These are phyloP conservation scores for Calliopum simillimum DNA, from an alignment of 2,888 invertebrate species.

Conservation along the genomic window DNA sequence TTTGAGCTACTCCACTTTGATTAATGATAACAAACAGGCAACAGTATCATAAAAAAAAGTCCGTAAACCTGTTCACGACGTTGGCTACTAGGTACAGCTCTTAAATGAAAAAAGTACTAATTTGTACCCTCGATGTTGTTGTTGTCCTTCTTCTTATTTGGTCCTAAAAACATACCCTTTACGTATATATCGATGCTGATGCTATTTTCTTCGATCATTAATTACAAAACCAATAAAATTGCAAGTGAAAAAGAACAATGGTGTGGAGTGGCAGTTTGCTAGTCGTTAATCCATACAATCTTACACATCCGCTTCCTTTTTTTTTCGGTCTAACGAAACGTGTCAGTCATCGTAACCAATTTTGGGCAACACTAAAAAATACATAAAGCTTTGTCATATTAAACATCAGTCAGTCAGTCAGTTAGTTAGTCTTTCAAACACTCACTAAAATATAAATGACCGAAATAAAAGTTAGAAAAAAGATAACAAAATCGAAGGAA, in stretches of 20 bases:
- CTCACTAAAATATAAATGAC: no score
- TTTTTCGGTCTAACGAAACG: no score
- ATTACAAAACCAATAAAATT: slow-evolving; percentile 33
- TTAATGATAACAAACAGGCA: slow-evolving; percentile 27
- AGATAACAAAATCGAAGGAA: no score
- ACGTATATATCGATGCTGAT: background rate
- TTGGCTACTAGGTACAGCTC: no score
- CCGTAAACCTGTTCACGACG: background rate
- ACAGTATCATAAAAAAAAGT: background rate
- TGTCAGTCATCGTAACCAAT: slow-evolving; percentile 10
- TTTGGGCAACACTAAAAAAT: background rate
- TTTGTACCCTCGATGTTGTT: background rate
- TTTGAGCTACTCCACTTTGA: slow-evolving; percentile 36
- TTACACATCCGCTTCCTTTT: no score
- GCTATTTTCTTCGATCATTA: slow-evolving; percentile 18
- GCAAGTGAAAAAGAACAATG: background rate
- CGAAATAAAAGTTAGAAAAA: no score
- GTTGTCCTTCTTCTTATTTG: background rate
- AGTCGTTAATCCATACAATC: no score
- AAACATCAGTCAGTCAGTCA: background rate
- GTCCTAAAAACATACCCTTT: background rate
- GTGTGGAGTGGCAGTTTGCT: no score
- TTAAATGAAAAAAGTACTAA: no score
- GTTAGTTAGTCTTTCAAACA: background rate
- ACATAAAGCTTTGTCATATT: background rate